Base-by-base conservation (phyloP, 1,140 invertebrate genomes). In the Trialeurodes vaporariorum region DNA sequence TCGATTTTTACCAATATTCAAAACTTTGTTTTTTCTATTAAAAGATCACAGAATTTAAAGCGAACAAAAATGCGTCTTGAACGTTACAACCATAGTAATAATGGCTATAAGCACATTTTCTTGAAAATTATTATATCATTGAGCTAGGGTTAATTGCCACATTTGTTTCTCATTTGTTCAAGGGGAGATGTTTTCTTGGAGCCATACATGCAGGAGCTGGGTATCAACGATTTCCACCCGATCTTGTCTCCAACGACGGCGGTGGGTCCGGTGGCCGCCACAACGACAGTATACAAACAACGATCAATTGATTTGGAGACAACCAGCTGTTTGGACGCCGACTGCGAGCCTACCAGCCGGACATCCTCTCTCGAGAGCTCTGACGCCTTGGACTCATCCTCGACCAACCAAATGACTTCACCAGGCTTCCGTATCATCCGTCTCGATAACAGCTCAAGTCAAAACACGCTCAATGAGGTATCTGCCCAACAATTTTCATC, bases 161-260 rank as follows among this genome's bases (percentile, higher is more conserved):
- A n/a, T n/a, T n/a, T n/a, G 25, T 67, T 67, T 67, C 25, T n/a
- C 61, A 25, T 5, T 26, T 68, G 63, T 70, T 71, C 2, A 69
- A 73, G 72, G 67, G 72, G 72, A 11, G 72, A 73, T 72, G 71
- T 68, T 1, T 73, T 73, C 60, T 67, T 73, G 68, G 72, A 73
- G 67, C 72, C 72, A n/a, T 73, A 73, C 71, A 73, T 73, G 72
- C 69, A 71, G 67, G 72, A 71, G 11, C 61, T 73, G 68, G 71
- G 69, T 62, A 66, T 67, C 26, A 68, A 69, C 2, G 68, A 67
- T 1, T 40, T 64, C 69, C 26, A 71, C 65, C 34, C 34, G 17
- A 5, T 49, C 34, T 17, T 17, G 34, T 5, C 5, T 5, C 34
- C 34, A 17, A 49, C 34, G 34, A 17, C 34, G 5, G 17, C 17